Percentiles rank a stretch among this genome's conserved stretches.
Conservation (phyloP, 2,888 invertebrate species). For the Proisotoma minuta region DNA sequence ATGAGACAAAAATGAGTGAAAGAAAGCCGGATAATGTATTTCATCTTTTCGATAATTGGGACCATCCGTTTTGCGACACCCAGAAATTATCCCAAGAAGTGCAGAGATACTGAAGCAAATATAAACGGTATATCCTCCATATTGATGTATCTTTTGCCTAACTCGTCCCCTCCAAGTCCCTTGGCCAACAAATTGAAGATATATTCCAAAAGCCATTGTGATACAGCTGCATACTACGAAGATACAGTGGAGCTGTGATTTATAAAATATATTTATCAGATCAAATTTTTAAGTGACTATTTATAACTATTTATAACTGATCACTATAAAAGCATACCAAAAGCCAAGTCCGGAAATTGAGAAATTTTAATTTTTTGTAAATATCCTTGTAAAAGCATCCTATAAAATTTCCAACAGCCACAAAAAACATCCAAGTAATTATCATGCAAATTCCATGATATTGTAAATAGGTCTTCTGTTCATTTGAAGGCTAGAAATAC, state of each 20-base stretch:
- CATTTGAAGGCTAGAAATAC: not conserved
- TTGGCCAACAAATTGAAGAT: not conserved
- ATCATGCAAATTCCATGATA: slow-evolving; percentile 5
- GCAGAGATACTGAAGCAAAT: not conserved
- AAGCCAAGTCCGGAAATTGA: not conserved
- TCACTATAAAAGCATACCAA: not conserved
- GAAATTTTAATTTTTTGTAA: not conserved
- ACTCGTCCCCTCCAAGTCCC: not conserved
- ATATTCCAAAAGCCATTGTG: not conserved
- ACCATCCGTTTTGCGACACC: not conserved
- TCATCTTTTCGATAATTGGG: not conserved
- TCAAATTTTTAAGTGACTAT: not conserved
- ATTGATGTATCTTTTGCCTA: not conserved
- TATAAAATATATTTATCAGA: not conserved
- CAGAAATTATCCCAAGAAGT: not conserved
- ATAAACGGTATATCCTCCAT: not conserved
- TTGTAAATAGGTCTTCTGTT: not conserved
- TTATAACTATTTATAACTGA: not conserved
- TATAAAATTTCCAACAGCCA: slow-evolving; percentile 3
- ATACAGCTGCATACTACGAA: not conserved
- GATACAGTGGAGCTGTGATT: not conserved
- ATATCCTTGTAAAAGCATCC: slow-evolving; percentile 1
- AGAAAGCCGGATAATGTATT: not conserved
- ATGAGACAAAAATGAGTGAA: not conserved
- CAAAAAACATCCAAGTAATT: not conserved